phyloP scores from a whole-genome alignment of 1,140 invertebrate species.

The Pemphigus obesinymphae region DNA sequence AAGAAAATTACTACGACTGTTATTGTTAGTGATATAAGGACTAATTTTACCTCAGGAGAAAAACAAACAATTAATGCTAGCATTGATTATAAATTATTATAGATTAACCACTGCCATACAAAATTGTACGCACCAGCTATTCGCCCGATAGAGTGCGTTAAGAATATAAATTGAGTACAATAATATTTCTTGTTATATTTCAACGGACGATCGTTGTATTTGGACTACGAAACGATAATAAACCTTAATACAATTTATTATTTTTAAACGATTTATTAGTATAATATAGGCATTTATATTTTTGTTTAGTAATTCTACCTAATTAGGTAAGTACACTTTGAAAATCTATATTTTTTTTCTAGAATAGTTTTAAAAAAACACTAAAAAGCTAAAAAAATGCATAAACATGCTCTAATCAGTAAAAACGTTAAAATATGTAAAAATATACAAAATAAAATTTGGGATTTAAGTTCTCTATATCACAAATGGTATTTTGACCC shows the following conservation, averaged over 20 bases:
- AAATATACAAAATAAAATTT: background rate
- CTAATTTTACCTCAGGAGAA: too few species aligned
- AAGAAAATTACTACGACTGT: too few species aligned
- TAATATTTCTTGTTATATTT: too few species aligned
- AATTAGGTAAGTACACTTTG: background rate
- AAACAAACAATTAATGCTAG: too few species aligned
- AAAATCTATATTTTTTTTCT: background rate
- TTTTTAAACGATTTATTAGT: background rate
- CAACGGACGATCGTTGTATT: too few species aligned
- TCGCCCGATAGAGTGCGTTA: too few species aligned
- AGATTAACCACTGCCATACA: too few species aligned
- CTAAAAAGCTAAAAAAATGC: background rate
- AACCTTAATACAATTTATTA: background rate
- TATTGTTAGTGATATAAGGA: too few species aligned
- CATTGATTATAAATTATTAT: too few species aligned
- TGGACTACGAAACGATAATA: background rate
- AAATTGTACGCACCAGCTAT: too few species aligned
- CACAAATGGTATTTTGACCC: background rate
- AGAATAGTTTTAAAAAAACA: background rate
- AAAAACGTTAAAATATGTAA: background rate
- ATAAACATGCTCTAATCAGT: background rate
- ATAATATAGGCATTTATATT: background rate
- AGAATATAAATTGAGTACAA: too few species aligned
- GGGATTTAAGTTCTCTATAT: background rate
- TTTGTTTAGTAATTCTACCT: background rate